Evolutionary conservation across 2,888 invertebrate genomes (phyloP), one percentile per base, ranked within the genome.

Genomic region (Bombyx huttoni): DNA sequence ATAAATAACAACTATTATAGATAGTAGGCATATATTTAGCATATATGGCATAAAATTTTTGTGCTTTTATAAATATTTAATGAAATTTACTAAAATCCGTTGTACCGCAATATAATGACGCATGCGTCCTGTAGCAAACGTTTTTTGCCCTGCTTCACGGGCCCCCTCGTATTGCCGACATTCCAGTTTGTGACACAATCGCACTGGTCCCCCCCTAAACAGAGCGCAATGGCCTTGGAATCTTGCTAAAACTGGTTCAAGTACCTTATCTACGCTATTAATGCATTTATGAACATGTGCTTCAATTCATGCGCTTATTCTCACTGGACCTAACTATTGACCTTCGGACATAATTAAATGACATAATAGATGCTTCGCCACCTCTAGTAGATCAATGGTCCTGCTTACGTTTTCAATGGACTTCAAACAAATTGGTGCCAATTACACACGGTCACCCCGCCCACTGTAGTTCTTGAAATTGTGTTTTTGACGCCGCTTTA

Each of bases 191-290:
- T 56, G 53, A 54, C 54, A 57, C 57, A 58, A 57, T 54, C 51
- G 57, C 54, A 48, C 54, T 59, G n/a, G n/a, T n/a, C n/a, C n/a
- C 57, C 63, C 40, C 61, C 56, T 56, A 61, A 58, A 65, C 50
- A 64, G 64, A 66, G 59, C 62, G 58, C 47, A 58, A 56, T 59
- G 65, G 67, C 79, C 75, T 78, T 76, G 70, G 61, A 62, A 58
- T 53, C 58, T 34, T 54, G 49, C 40, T 40, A 56, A 57, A 73
- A 75, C 67, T 62, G 49, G 73, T 72, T 73, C 61, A 62, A 58
- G 52, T 54, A 47, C 53, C 46, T 54, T 58, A 49, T 54, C 53
- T 55, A 14, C 13, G 33, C 35, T 9, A 48, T 34, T 51, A 12
- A 7, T 49, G 45, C 45, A 46, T 33, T 14, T 46, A 46, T 46